Percentiles rank a stretch among this genome's conserved stretches.
phyloP scores from a whole-genome alignment of 1,140 invertebrate genomes.

The Pogonus chalceus region DNA sequence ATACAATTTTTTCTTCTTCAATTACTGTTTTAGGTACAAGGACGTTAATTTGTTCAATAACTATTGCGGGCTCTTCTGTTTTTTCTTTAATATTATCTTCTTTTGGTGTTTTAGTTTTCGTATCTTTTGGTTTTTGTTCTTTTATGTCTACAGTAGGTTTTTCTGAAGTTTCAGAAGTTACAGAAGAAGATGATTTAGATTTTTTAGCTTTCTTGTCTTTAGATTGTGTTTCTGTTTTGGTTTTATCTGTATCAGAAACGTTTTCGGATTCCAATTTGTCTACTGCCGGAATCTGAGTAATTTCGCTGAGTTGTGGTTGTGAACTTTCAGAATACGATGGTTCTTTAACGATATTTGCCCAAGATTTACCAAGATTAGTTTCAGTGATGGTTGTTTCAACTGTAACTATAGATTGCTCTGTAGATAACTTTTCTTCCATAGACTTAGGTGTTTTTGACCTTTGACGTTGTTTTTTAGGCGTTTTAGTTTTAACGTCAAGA shows the following conservation, averaged over 20 bases:
- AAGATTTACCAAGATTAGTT: too few relatives aligned
- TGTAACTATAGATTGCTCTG: not conserved
- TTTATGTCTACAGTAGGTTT: constrained; percentile 2
- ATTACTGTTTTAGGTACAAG: too few relatives aligned
- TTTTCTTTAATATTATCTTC: not conserved
- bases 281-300: too few relatives aligned
- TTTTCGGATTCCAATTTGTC: not conserved
- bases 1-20: not conserved
- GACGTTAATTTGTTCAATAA: not conserved
- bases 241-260: not conserved
- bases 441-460: not conserved
- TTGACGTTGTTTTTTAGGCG: not conserved
- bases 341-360: too few relatives aligned
- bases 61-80: not conserved
- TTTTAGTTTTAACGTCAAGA: not conserved
- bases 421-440: not conserved
- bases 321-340: too few relatives aligned
- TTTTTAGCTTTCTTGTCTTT: constrained; percentile 12
- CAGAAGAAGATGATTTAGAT: constrained; percentile 9
- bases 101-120: not conserved
- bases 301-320: too few relatives aligned
- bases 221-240: not conserved
- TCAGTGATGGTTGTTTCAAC: too few relatives aligned
- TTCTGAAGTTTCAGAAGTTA: constrained; percentile 11
- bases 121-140: constrained; percentile 12